Conservation (phyloP, 2,113 vertebrate genomes). For the Silurus meridionalis region DNA sequence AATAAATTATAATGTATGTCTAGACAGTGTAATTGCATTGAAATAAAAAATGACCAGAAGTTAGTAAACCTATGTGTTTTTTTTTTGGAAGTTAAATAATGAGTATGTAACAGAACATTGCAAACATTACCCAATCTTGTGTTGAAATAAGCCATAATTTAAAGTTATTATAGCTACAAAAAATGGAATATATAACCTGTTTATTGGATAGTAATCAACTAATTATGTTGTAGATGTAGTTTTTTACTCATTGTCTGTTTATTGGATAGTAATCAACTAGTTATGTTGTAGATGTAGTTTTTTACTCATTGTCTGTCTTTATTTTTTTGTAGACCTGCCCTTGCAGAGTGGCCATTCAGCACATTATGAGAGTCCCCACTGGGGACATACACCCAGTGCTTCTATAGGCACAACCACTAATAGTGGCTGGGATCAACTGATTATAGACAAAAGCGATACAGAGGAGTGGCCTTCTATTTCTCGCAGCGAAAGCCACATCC, state of each 20-base stretch:
- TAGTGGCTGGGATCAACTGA: slow-evolving; percentile 92
- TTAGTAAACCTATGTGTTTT: not conserved
- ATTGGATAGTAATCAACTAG: not conserved
- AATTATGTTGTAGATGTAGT: not conserved
- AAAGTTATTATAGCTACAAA: not conserved
- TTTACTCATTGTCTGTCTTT: slow-evolving; percentile 40
- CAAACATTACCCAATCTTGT: not conserved
- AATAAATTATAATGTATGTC: not conserved
- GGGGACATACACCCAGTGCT: slow-evolving; percentile 88
- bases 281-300: not conserved
- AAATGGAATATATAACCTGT: not conserved
- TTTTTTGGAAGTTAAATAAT: not conserved
- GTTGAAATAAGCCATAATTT: not conserved
- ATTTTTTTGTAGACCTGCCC: slow-evolving; percentile 78
- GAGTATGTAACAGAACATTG: not conserved
- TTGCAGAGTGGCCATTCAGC: slow-evolving; percentile 84
- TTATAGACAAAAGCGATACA: slow-evolving; percentile 86
- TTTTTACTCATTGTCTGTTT: slow-evolving; percentile 37
- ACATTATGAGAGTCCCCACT: slow-evolving; percentile 94
- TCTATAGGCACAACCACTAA: slow-evolving; percentile 71
- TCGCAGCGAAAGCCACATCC: slow-evolving; percentile 75
- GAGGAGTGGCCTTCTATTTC: slow-evolving; percentile 93
- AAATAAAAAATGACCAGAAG: not conserved
- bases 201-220: not conserved
- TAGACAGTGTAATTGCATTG: not conserved